Conservation (phyloP, 2,113 vertebrate species). For the Willisornis vidua region DNA sequence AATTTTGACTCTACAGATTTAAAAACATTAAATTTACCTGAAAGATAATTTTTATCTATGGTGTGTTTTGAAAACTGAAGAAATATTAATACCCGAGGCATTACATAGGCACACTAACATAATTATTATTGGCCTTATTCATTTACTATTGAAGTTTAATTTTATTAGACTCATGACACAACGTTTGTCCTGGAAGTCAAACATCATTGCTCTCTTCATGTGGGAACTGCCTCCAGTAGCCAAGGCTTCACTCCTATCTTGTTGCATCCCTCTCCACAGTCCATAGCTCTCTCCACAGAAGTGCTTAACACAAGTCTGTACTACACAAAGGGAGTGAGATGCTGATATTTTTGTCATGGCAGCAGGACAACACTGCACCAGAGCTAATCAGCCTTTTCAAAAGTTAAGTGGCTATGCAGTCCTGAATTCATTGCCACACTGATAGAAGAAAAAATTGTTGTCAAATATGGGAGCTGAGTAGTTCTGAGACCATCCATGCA, state of each 20-base stretch:
- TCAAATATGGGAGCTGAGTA: not conserved
- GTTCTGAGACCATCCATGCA: not conserved
- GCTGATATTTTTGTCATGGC: not conserved
- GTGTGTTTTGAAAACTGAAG: not conserved
- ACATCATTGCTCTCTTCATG: not conserved
- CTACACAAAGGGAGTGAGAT: not conserved
- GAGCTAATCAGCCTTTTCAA: not conserved
- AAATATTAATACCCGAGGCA: not conserved
- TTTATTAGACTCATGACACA: not conserved
- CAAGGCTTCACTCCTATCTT: not conserved
- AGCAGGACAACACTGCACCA: not conserved
- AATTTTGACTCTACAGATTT: not conserved
- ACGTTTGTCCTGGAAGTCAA: not conserved
- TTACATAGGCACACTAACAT: not conserved
- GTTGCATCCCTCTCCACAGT: not conserved
- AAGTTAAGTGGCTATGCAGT: not conserved
- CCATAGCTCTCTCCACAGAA: not conserved
- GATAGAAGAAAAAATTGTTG: not conserved
- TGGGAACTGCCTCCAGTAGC: not conserved
- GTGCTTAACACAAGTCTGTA: not conserved
- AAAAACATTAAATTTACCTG: not conserved
- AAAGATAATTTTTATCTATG: not conserved
- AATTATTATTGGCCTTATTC: not conserved
- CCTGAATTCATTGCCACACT: not conserved
- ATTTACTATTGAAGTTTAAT: not conserved